A percentile compares a stretch with the other conserved stretches of the same genome.
These are phyloP conservation scores for Psittacula echo DNA, from an alignment of 2,797 vertebrate genomes.

Conservation along the genomic window DNA sequence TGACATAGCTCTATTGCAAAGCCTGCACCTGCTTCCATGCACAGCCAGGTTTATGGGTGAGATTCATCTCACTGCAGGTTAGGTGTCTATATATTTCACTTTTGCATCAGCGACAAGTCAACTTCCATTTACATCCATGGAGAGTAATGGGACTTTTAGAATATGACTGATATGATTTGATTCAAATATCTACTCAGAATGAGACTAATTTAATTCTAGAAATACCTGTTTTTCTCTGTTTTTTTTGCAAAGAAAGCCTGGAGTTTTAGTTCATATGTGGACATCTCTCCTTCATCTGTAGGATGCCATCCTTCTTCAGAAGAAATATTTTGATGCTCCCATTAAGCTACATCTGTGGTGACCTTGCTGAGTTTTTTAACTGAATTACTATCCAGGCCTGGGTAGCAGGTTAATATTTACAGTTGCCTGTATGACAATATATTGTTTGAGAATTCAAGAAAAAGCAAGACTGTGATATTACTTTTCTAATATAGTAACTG, in stretches of 20 bases:
- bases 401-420: neutral
- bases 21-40: neutral
- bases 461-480: neutral
- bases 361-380: neutral
- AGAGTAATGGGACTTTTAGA: neutral
- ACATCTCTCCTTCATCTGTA: neutral
- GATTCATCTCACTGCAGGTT: neutral
- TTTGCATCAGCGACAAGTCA: neutral
- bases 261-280: neutral
- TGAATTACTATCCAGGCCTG: neutral
- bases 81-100: neutral
- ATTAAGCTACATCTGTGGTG: neutral
- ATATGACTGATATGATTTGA: neutral
- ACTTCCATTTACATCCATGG: neutral
- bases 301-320: neutral
- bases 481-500: neutral
- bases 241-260: neutral
- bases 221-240: neutral
- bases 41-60: neutral
- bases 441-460: conserved; percentile 40
- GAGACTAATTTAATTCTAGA: neutral
- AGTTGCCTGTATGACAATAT: neutral
- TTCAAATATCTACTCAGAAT: neutral
- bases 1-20: neutral
- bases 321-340: neutral